Evolutionary conservation across 2,888 invertebrate genomes (phyloP).

Genomic region (Patella pellucida): DNA sequence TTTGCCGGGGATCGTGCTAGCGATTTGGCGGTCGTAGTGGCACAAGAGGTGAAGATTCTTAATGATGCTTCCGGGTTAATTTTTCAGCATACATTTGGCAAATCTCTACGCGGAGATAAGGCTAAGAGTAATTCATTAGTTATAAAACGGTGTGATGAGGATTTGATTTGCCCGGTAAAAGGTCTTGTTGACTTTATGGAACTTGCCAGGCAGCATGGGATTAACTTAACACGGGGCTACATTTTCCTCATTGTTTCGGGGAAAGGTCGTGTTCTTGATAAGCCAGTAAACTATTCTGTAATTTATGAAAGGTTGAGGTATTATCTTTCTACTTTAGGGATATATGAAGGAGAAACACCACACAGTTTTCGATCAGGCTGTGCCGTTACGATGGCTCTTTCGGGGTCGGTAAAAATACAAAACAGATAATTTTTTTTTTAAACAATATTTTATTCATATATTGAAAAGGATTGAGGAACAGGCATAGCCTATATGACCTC

Average conservation of each 20-base stretch:
- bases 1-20: conserved; percentile 24
- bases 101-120: background rate
- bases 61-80: background rate
- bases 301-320: background rate
- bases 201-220: background rate
- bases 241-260: background rate
- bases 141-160: background rate
- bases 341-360: conserved; percentile 1
- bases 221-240: background rate
- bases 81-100: background rate
- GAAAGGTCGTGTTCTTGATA: background rate
- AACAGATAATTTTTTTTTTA: no score
- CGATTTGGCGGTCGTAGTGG: no score
- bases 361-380: conserved; percentile 10
- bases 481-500: no score
- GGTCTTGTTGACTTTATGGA: background rate
- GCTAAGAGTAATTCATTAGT: background rate
- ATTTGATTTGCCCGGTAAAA: background rate
- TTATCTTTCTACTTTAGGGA: background rate
- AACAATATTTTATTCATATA: no score
- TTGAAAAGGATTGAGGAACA: no score
- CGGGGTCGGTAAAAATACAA: conserved; percentile 6
- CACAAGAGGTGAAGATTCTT: background rate
- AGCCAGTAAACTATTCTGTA: background rate
- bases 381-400: background rate